Percentiles rank a stretch among this genome's conserved stretches.
Evolutionary conservation across 2,797 vertebrate species (phyloP).

Genomic region (Cossypha niveicapilla): DNA sequence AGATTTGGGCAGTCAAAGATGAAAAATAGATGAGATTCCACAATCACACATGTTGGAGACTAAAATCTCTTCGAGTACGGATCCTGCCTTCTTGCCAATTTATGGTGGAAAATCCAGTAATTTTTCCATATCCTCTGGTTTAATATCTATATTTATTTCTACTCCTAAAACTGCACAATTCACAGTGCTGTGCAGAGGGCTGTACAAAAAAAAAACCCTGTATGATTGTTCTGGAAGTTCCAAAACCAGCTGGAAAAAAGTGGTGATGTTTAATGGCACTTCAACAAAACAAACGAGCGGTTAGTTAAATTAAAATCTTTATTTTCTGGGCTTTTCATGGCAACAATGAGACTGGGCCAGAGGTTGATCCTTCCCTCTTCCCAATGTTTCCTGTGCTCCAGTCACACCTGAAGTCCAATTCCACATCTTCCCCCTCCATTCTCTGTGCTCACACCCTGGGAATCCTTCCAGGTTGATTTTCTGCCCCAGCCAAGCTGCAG

Average conservation of each 20-base stretch:
- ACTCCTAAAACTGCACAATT: background rate
- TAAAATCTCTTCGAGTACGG: background rate
- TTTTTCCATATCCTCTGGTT: background rate
- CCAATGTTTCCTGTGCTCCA: background rate
- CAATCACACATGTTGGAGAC: background rate
- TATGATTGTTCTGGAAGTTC: background rate
- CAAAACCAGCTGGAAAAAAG: background rate
- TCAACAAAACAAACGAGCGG: background rate
- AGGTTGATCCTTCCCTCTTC: background rate
- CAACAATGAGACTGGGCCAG: background rate
- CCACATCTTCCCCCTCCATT: background rate
- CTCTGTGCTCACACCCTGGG: background rate
- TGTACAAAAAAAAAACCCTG: background rate
- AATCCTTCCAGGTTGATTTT: background rate
- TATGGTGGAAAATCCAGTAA: background rate
- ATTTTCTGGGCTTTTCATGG: background rate
- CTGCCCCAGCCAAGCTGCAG: background rate
- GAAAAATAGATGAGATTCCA: constrained; percentile 30
- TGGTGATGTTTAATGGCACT: background rate
- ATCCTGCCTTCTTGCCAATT: background rate
- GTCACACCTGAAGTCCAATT: background rate
- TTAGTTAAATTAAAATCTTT: background rate
- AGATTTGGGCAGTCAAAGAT: constrained; percentile 13
- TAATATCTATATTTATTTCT: background rate
- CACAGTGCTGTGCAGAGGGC: background rate